Percentiles rank a stretch among this genome's conserved stretches.
These are phyloP conservation scores for Poeciliopsis turneri DNA, from an alignment of 2,797 vertebrate species.

Conservation along the genomic window DNA sequence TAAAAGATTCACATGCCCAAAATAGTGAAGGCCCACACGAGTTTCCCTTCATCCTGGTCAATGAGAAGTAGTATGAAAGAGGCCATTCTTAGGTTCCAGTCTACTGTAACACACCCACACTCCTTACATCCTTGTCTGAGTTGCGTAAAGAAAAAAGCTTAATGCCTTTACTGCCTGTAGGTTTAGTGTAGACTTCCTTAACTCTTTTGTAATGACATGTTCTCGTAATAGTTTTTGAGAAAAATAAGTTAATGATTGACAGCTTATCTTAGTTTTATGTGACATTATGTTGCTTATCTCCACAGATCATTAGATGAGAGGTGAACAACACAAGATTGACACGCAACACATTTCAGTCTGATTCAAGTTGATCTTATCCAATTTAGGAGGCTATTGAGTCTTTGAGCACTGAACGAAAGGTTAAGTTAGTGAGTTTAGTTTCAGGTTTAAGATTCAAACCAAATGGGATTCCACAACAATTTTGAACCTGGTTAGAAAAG, in stretches of 20 bases:
- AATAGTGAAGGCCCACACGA: conserved; percentile 32
- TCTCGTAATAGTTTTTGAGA: neutral
- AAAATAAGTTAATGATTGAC: neutral
- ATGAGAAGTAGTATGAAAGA: conserved; percentile 56
- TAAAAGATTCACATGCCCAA: conserved; percentile 43
- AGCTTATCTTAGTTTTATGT: neutral
- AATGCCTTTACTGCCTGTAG: conserved; percentile 3
- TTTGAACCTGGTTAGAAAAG: conserved; percentile 6
- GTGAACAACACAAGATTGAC: neutral
- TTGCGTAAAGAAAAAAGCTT: neutral
- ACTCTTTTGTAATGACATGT: neutral
- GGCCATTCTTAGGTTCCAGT: conserved; percentile 47
- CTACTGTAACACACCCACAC: conserved; percentile 33
- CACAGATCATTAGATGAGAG: neutral
- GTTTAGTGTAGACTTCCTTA: conserved; percentile 3
- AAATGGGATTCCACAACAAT: conserved; percentile 1
- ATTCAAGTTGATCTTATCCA: neutral
- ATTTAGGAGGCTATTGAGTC: neutral
- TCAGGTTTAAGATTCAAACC: neutral
- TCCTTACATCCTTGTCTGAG: conserved; percentile 13
- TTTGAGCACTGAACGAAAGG: neutral
- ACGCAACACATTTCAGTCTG: neutral
- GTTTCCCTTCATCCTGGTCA: conserved; percentile 43
- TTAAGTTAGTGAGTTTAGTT: neutral
- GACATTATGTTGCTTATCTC: neutral